Percentiles rank a stretch among this genome's conserved stretches.
phyloP scores from a whole-genome alignment of 2,888 invertebrate genomes.

The Notocelia uddmanniana region DNA sequence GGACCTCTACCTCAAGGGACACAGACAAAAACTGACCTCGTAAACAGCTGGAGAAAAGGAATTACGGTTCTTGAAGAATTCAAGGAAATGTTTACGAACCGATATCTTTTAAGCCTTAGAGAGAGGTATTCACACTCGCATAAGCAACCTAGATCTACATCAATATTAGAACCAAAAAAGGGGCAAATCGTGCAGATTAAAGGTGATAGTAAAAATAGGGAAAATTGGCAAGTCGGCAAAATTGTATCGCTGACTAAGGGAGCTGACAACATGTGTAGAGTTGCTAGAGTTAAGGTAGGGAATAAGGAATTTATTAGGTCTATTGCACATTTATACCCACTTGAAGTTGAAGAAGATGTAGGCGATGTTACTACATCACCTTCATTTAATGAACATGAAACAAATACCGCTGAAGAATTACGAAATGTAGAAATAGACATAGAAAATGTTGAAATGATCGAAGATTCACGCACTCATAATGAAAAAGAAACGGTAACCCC shows the following conservation, averaged over 20 bases:
- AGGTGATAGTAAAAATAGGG: too few species aligned
- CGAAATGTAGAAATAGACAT: not conserved
- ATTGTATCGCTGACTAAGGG: not conserved
- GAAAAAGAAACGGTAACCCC: not conserved
- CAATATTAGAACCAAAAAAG: not conserved
- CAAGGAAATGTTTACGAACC: conserved; percentile 3
- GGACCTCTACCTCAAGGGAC: too few species aligned
- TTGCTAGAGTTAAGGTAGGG: not conserved
- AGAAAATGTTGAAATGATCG: not conserved
- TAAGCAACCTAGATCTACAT: not conserved
- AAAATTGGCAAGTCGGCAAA: not conserved
- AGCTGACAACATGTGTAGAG: not conserved
- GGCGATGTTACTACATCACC: not conserved
- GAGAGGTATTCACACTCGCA: not conserved
- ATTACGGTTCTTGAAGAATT: not conserved
- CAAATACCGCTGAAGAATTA: not conserved
- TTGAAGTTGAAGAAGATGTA: not conserved
- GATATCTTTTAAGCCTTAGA: not conserved
- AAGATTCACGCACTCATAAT: not conserved
- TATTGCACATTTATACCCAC: not conserved
- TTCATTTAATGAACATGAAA: not conserved
- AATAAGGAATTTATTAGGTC: not conserved
- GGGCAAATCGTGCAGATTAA: conserved; percentile 4
- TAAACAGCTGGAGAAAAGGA: not conserved
- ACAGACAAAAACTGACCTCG: not conserved